Evolutionary conservation across 2,888 invertebrate species (phyloP).

Genomic region (Coelopa pilipes): DNA sequence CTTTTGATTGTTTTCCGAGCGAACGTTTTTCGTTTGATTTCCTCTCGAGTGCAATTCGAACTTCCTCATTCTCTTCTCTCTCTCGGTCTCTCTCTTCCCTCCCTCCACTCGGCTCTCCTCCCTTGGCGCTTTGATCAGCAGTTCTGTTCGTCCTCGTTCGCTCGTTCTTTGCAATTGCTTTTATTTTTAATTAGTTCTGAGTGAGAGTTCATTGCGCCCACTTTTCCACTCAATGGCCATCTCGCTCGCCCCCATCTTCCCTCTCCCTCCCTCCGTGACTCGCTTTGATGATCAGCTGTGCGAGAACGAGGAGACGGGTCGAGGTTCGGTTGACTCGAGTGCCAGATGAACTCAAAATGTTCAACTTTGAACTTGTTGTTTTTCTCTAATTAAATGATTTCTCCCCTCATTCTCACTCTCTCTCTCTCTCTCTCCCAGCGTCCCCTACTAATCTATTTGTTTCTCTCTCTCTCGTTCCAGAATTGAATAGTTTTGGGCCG

Average conservation of each 20-base stretch:
- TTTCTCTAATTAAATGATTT: conserved; percentile 19
- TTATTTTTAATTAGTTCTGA: conserved; percentile 5
- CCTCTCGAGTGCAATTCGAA: conserved; percentile 14
- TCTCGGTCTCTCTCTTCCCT: background rate
- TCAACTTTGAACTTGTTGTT: background rate
- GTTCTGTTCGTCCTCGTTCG: background rate
- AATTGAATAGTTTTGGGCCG: conserved; percentile 1
- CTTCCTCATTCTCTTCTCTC: background rate
- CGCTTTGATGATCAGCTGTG: too few species aligned
- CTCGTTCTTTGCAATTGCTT: conserved; percentile 5
- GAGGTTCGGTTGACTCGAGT: too few species aligned
- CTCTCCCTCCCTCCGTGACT: too few species aligned
- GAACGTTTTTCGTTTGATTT: conserved; percentile 27
- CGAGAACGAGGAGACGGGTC: too few species aligned
- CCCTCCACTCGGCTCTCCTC: background rate
- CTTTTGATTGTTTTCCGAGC: conserved; percentile 15
- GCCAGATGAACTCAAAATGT: background rate
- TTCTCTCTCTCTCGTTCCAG: background rate
- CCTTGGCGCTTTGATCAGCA: background rate
- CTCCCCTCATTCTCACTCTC: background rate
- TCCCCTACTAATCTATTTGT: background rate
- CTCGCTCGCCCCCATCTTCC: too few species aligned
- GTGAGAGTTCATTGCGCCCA: background rate
- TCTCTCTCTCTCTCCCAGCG: background rate
- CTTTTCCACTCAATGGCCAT: background rate